phyloP scores from a whole-genome alignment of 1,140 invertebrate species.

The Meloidogyne exigua region DNA sequence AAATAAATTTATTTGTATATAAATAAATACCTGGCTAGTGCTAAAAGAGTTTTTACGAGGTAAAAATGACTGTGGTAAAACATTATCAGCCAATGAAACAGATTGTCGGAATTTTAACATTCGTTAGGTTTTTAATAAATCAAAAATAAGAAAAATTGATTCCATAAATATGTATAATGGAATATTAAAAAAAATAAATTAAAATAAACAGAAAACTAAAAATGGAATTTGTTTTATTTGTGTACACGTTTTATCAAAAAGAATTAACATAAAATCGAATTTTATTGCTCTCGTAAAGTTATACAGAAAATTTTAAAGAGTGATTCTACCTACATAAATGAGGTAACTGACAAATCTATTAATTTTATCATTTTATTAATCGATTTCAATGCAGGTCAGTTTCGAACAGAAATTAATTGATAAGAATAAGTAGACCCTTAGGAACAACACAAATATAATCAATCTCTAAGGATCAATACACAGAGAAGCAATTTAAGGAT shows the following conservation, averaged over 20 bases:
- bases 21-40: not conserved
- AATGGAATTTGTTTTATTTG: too few species aligned
- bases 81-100: not conserved
- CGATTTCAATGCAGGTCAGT: too few species aligned
- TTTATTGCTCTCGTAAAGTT: not conserved
- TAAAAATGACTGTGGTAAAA: not conserved
- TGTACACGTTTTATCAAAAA: not conserved
- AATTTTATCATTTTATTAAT: too few species aligned
- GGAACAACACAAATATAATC: not conserved
- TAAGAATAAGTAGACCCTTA: too few species aligned
- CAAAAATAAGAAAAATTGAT: not conserved
- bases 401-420: too few species aligned
- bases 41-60: not conserved
- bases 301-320: too few species aligned
- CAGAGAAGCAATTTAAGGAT: too few species aligned
- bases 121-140: not conserved
- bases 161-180: not conserved
- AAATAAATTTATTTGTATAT: too few species aligned
- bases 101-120: not conserved
- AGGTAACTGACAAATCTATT: too few species aligned
- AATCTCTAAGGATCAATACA: too few species aligned
- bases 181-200: not conserved
- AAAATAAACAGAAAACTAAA: too few species aligned
- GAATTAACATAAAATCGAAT: constrained; percentile 5
- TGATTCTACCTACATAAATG: too few species aligned